These are phyloP conservation scores for Notamacropus eugenii DNA, from an alignment of 2,797 vertebrate species.

Conservation along the genomic window DNA sequence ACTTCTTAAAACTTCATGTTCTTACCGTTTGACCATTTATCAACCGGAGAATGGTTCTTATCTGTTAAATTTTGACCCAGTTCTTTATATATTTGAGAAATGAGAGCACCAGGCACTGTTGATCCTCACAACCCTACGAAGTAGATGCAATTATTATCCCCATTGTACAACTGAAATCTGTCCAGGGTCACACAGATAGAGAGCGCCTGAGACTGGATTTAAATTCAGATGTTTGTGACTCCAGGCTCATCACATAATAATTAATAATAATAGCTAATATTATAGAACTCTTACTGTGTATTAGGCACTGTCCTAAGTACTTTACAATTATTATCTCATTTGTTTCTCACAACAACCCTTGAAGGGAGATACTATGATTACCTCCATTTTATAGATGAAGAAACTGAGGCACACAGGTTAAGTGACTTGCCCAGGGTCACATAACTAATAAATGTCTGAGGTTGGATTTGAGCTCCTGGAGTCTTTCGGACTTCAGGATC, in stretches of 20 bases:
- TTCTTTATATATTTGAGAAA: not conserved
- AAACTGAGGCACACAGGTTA: not conserved
- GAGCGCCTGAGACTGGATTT: not conserved
- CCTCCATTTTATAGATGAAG: not conserved
- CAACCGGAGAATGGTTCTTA: not conserved
- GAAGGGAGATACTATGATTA: not conserved
- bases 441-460: not conserved
- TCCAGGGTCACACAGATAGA: not conserved
- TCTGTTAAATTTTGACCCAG: not conserved
- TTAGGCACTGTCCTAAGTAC: not conserved
- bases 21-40: not conserved
- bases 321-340: not conserved
- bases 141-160: not conserved
- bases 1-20: not conserved
- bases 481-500: not conserved
- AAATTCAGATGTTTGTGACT: not conserved
- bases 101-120: not conserved
- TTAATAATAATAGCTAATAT: not conserved
- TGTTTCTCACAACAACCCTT: not conserved
- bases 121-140: not conserved
- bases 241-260: not conserved
- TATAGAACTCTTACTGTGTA: not conserved
- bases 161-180: not conserved
- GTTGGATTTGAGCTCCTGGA: not conserved
- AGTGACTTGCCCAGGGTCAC: not conserved